A percentile compares a stretch with the other conserved stretches of the same genome.
Conservation (phyloP, 1,140 invertebrate species). For the Calephelis nemesis region DNA sequence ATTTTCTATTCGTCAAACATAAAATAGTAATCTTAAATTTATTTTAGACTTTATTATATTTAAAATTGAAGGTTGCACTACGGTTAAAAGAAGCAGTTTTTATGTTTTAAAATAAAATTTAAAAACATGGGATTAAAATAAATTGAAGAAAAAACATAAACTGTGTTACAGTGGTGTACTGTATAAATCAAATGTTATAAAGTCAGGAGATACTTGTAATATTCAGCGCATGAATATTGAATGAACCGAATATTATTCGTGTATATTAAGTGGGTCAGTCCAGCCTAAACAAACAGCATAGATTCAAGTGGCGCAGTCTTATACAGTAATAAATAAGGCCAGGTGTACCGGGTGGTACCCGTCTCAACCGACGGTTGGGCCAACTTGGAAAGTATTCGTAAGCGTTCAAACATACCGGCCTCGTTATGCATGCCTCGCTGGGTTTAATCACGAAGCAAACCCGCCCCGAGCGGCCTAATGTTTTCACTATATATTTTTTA, state of each 20-base stretch:
- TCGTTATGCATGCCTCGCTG: constrained; percentile 73
- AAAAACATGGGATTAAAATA: too few species aligned
- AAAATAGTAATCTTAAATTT: too few species aligned
- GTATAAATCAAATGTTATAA: neutral
- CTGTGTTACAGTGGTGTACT: too few species aligned
- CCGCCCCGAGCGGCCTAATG: constrained; percentile 59
- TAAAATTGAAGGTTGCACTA: too few species aligned
- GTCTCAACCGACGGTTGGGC: constrained; percentile 32
- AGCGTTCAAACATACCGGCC: constrained; percentile 65
- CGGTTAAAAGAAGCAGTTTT: too few species aligned
- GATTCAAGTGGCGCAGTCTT: constrained; percentile 44
- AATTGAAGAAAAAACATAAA: too few species aligned
- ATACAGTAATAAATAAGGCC: constrained; percentile 45
- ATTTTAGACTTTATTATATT: too few species aligned
- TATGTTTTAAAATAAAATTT: too few species aligned
- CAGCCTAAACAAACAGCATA: constrained; percentile 62
- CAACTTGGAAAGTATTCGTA: constrained; percentile 67
- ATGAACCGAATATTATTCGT: constrained; percentile 46
- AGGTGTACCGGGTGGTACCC: constrained; percentile 29
- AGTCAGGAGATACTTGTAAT: constrained; percentile 6
- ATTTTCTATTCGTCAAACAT: too few species aligned
- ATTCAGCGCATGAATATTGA: constrained; percentile 25
- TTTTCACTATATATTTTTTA: constrained; percentile 76
- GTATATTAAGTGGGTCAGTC: constrained; percentile 47
- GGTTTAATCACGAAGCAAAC: constrained; percentile 66